Evolutionary conservation across 2,113 vertebrate species (phyloP), one percentile per base, ranked within the genome.

Genomic region (Chloebia gouldiae): DNA sequence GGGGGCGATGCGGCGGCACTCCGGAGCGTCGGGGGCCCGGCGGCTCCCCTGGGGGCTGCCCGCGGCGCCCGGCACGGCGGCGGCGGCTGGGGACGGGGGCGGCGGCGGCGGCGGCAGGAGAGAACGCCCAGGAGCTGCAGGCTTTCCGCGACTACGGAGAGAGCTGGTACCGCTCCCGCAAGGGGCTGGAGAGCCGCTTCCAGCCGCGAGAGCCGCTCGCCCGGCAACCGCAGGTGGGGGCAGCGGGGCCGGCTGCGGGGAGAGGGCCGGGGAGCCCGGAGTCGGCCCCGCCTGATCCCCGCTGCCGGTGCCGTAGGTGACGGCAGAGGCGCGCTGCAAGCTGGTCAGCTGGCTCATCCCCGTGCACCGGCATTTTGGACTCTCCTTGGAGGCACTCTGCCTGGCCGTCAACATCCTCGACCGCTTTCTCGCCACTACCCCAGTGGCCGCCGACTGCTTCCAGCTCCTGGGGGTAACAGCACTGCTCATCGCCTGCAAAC

Each of bases 311-410:
- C 35, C 14, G 49, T 96, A 99, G 99, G 96, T 99, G 79, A 99
- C 98, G 1, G 97, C 99, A 24, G 98, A 99, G 51, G 97, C 98
- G 5, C 98, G 99, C 60, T 99, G 99, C 93, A 98, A 97, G 24
- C 98, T 99, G 53, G 97, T 99, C 81, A 99, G 99, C 97, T 99
- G 99, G 99, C 98, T 99, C 56, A 98, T 99, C 71, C 98, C 98
- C 0, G 98, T 99, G 25, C 98, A 98, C 96, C 98, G 98, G 91
- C 97, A 99, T 28, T 98, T 99, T 76, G 96, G 88, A 13, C 92
- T 99, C 60, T 99, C 98, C 37, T 99, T 99, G 31, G 99, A 99
- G 95, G 98, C 99, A 2, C 98, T 99, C 88, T 99, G 99, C 89
- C 97, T 99, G 92, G 93, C 99, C 0, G 98, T 99, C 85, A 99